Percentiles rank a stretch among this genome's conserved stretches.
Conservation (phyloP, 1,140 invertebrate species). For the Achatina immaculata region DNA sequence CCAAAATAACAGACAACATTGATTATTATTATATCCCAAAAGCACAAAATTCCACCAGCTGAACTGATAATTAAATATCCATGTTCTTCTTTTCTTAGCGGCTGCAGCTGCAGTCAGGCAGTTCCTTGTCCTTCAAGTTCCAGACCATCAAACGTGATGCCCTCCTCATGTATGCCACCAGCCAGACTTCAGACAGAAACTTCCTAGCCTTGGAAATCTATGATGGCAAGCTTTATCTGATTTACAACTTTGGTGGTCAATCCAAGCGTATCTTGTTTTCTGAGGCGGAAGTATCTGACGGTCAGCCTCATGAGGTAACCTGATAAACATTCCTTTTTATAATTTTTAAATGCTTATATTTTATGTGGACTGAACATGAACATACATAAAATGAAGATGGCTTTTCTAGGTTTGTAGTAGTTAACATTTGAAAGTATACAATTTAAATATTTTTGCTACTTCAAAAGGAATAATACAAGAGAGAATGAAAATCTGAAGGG, state of each 20-base stretch:
- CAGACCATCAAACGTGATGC: conserved; percentile 79
- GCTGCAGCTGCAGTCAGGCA: conserved; percentile 27
- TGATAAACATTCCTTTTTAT: no score
- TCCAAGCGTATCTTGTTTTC: conserved; percentile 42
- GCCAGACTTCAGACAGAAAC: conserved; percentile 3
- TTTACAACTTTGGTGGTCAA: conserved; percentile 52
- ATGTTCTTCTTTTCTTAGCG: neutral
- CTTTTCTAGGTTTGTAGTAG: neutral
- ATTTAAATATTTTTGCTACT: no score
- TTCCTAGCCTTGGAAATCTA: conserved; percentile 56
- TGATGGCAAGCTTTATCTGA: conserved; percentile 62
- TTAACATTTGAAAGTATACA: neutral
- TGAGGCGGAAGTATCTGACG: conserved; percentile 49
- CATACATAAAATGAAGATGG: no score
- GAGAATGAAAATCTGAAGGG: no score
- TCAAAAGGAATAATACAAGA: no score
- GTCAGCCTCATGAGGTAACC: conserved; percentile 54
- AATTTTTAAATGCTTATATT: no score
- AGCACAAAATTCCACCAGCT: neutral
- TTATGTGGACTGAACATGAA: no score
- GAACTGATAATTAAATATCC: neutral
- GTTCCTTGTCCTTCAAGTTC: conserved; percentile 50
- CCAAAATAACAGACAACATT: no score
- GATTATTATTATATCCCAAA: neutral
- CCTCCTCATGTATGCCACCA: conserved; percentile 75